Evolutionary conservation across 1,140 invertebrate species (phyloP).

Genomic region (Drosophila santomea): DNA sequence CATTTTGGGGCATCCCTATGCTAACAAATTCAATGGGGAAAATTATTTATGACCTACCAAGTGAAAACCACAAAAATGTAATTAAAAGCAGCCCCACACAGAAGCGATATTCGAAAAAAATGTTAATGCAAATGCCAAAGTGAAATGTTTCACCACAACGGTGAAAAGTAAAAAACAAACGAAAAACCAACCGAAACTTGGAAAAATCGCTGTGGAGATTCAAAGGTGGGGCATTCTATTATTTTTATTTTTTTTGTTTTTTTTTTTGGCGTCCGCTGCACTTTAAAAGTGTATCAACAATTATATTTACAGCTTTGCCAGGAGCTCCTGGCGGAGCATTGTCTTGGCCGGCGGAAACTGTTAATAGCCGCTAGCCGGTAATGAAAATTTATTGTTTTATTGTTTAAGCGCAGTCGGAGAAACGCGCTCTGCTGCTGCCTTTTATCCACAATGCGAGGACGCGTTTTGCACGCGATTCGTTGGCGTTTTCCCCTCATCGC

Average conservation of each 20-base stretch:
- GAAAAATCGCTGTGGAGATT: constrained; percentile 22
- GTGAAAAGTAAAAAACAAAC: constrained; percentile 23
- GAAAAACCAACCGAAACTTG: neutral
- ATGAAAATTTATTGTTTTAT: constrained; percentile 83
- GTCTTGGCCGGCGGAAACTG: constrained; percentile 64
- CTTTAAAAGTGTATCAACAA: constrained; percentile 69
- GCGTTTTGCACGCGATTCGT: constrained; percentile 47
- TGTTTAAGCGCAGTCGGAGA: constrained; percentile 67
- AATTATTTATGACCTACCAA: constrained; percentile 76
- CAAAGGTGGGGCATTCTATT: constrained; percentile 40
- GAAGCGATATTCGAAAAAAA: constrained; percentile 44
- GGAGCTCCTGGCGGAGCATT: constrained; percentile 35
- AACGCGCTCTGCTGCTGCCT: constrained; percentile 20
- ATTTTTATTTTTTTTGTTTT: neutral
- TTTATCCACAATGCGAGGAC: constrained; percentile 40
- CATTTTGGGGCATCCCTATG: constrained; percentile 22
- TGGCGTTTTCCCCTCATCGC: constrained; percentile 33
- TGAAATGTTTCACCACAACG: constrained; percentile 59
- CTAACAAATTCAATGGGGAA: constrained; percentile 35
- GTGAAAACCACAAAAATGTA: constrained; percentile 78
- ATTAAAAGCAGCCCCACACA: constrained; percentile 65
- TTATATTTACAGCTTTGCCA: constrained; percentile 62
- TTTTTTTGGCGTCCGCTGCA: constrained; percentile 31
- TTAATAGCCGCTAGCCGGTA: constrained; percentile 77
- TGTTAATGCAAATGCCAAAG: constrained; percentile 74